Base-by-base conservation (phyloP, 1,140 invertebrate genomes). In the Drosophila pruinosa region DNA sequence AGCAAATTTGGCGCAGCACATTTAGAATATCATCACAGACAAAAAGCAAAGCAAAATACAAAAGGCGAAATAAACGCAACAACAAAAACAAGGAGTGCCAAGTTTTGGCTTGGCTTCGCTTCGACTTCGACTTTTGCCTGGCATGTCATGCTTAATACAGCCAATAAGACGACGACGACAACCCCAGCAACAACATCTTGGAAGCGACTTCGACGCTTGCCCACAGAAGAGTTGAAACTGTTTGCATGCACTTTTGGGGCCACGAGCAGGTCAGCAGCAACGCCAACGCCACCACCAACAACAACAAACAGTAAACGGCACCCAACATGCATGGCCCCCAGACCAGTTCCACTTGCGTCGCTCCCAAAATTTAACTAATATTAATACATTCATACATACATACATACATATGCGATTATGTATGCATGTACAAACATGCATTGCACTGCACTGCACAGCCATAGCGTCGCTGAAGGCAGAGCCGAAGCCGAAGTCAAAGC, bases 301-400 rank as follows among this genome's bases (percentile, higher is more conserved):
- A 61, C 61, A 57, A 48, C 53, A 2, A 71, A 54, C 57, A 45
- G 31, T 24, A 39, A 47, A 14, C 34, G 19, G 21, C 52, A 39
- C 2, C 57, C 36, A 48, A 28, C 56, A 76, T 80, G 77, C 72
- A 80, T 76, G 62, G 63, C 77, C 78, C 79, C 64, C 78, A 86
- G 82, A 88, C 78, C 82, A 86, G 82, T 88, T 88, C 78, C 82
- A 88, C 82, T 86, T 89, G 82, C 82, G 82, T 88, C 82, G 82
- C 82, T 86, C 82, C 82, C 79, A 82, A 86, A 88, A 88, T 81
- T 68, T 78, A 86, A 78, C 82, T 86, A 81, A 81, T 88, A 81
- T 85, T 67, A 72, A 85, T 79, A 68, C 61, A 12, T 28, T 31
- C 17, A 31, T 17, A 17, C n/a, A 10, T n/a, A 22, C 34, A 26